Percentiles rank a stretch among this genome's conserved stretches.
Conservation (phyloP, 2,888 invertebrate genomes). For the Cecidostiba fungosa region DNA sequence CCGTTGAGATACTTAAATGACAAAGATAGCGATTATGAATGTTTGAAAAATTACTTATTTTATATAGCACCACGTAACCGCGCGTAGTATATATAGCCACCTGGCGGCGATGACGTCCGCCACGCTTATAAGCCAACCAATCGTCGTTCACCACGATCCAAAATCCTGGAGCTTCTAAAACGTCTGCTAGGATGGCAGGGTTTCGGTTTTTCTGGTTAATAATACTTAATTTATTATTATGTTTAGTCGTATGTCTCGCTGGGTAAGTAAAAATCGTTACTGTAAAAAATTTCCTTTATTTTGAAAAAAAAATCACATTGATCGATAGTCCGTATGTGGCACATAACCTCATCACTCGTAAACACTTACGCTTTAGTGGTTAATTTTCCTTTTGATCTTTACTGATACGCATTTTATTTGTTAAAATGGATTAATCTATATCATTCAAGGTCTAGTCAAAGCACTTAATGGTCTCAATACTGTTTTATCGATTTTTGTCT, state of each 20-base stretch:
- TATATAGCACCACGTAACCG: not conserved
- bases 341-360: constrained; percentile 56
- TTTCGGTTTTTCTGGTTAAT: constrained; percentile 72
- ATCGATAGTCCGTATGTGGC: constrained; percentile 38
- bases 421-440: not conserved
- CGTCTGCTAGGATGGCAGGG: constrained; percentile 79
- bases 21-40: too few species aligned
- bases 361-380: constrained; percentile 40
- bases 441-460: not conserved
- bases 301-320: constrained; percentile 17
- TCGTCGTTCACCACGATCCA: constrained; percentile 75
- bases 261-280: constrained; percentile 72
- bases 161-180: constrained; percentile 68
- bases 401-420: constrained; percentile 25
- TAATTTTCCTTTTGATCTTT: constrained; percentile 16
- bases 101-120: constrained; percentile 24
- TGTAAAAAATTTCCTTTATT: constrained; percentile 34
- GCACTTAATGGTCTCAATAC: not conserved
- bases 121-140: constrained; percentile 69
- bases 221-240: constrained; percentile 75
- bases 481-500: not conserved
- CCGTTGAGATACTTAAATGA: too few species aligned
- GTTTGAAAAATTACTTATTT: too few species aligned
- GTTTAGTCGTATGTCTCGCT: constrained; percentile 71
- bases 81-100: not conserved